phyloP scores from a whole-genome alignment of 2,113 vertebrate genomes.

The Microtus oregoni region DNA sequence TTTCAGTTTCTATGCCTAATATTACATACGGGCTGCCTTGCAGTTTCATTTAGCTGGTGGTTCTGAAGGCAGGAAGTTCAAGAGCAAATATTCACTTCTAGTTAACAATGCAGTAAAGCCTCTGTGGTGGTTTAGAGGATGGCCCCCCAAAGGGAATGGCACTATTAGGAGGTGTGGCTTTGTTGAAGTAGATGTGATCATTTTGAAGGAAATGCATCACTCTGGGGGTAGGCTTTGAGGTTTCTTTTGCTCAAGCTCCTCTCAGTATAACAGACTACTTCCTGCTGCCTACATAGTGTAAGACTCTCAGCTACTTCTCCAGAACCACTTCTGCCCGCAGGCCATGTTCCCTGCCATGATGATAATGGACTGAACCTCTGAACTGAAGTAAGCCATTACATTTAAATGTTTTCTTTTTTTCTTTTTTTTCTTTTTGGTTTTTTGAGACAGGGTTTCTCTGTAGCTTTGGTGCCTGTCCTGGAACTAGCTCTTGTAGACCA shows the following conservation, averaged over 20 bases:
- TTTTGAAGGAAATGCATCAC: not conserved
- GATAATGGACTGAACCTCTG: not conserved
- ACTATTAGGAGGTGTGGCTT: not conserved
- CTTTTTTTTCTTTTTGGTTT: no score
- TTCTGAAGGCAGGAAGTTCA: not conserved
- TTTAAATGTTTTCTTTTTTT: not conserved
- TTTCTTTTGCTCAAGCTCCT: not conserved
- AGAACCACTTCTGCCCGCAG: not conserved
- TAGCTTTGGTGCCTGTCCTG: no score
- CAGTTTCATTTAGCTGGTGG: not conserved
- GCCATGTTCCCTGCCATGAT: not conserved
- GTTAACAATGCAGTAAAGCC: not conserved
- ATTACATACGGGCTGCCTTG: not conserved
- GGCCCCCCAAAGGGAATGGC: not conserved
- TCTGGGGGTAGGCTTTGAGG: not conserved
- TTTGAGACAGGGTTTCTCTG: no score
- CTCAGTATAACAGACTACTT: not conserved
- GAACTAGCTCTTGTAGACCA: no score
- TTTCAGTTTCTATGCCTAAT: not conserved
- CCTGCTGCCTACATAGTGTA: not conserved
- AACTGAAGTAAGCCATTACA: not conserved
- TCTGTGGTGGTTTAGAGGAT: not conserved
- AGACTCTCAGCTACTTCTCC: not conserved
- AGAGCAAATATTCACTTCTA: not conserved
- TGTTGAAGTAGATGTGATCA: not conserved